A percentile compares a stretch with the other conserved stretches of the same genome.
These are phyloP conservation scores for Mormyrops attenuatus DNA, from an alignment of 2,797 vertebrate species.

Conservation along the genomic window DNA sequence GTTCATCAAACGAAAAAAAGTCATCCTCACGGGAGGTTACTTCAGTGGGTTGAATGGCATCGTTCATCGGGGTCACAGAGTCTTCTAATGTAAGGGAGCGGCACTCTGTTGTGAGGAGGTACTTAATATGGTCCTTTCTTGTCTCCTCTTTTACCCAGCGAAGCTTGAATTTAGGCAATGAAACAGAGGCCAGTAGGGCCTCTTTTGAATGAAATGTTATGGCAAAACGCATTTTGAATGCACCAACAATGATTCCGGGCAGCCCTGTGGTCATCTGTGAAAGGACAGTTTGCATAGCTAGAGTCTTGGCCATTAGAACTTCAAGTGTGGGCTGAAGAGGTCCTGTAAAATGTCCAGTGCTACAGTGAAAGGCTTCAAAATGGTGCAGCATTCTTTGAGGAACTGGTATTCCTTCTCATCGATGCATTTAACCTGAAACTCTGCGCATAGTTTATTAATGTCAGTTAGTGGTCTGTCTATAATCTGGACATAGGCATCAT, in stretches of 20 bases:
- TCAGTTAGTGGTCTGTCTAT: too few relatives aligned
- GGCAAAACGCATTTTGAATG: neutral
- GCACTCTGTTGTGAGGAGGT: neutral
- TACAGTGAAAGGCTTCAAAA: slow-evolving; percentile 24
- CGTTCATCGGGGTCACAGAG: neutral
- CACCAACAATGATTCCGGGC: neutral
- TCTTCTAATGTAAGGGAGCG: neutral
- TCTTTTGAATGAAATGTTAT: neutral
- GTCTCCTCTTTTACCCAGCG: neutral
- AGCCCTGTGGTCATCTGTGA: neutral
- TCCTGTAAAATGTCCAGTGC: neutral
- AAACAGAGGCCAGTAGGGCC: neutral
- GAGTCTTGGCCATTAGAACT: slow-evolving; percentile 23
- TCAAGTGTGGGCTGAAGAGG: slow-evolving; percentile 23
- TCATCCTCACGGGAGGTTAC: neutral
- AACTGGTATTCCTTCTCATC: slow-evolving; percentile 32
- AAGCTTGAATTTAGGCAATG: neutral
- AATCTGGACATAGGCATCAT: too few relatives aligned
- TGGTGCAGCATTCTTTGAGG: slow-evolving; percentile 28
- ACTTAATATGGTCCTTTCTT: neutral
- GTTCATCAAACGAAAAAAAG: neutral
- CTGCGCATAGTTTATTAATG: neutral
- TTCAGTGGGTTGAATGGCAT: neutral
- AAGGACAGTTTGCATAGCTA: slow-evolving; percentile 17
- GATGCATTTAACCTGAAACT: slow-evolving; percentile 25